Evolutionary conservation across 2,113 vertebrate species (phyloP).

Genomic region (Epinephelus lanceolatus): DNA sequence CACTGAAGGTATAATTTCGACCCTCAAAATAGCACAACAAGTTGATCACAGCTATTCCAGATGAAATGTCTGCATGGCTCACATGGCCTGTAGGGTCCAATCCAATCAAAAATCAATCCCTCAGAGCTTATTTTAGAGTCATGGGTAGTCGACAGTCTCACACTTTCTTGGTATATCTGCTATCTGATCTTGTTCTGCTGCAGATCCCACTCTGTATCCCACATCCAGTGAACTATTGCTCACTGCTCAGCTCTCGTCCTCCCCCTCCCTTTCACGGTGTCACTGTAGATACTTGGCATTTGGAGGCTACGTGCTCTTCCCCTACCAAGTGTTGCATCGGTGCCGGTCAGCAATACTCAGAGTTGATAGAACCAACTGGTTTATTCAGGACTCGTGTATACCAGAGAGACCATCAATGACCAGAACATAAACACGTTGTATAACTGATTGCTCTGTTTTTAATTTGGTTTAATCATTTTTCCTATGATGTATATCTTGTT

Average conservation of each 20-base stretch:
- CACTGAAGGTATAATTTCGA: constrained; percentile 32
- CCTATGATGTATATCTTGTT: not conserved
- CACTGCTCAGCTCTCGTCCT: constrained; percentile 73
- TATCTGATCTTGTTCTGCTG: constrained; percentile 80
- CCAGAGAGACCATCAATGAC: not conserved
- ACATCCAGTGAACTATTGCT: constrained; percentile 79
- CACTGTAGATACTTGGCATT: constrained; percentile 82
- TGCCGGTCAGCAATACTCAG: constrained; percentile 46
- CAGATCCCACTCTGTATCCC: constrained; percentile 80
- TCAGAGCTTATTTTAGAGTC: constrained; percentile 53
- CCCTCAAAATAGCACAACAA: constrained; percentile 29
- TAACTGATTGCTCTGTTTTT: not conserved
- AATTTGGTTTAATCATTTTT: not conserved
- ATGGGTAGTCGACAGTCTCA: constrained; percentile 48
- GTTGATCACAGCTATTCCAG: constrained; percentile 32
- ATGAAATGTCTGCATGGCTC: constrained; percentile 34
- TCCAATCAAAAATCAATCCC: constrained; percentile 51
- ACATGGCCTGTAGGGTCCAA: constrained; percentile 36
- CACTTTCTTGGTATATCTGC: constrained; percentile 72
- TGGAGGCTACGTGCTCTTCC: constrained; percentile 71
- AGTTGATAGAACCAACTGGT: constrained; percentile 14
- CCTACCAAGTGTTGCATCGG: constrained; percentile 55
- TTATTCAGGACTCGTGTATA: constrained; percentile 8
- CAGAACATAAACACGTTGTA: not conserved
- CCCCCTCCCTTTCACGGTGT: constrained; percentile 78